These are phyloP conservation scores for Anoplophora glabripennis DNA, from an alignment of 1,140 invertebrate genomes.

Conservation along the genomic window DNA sequence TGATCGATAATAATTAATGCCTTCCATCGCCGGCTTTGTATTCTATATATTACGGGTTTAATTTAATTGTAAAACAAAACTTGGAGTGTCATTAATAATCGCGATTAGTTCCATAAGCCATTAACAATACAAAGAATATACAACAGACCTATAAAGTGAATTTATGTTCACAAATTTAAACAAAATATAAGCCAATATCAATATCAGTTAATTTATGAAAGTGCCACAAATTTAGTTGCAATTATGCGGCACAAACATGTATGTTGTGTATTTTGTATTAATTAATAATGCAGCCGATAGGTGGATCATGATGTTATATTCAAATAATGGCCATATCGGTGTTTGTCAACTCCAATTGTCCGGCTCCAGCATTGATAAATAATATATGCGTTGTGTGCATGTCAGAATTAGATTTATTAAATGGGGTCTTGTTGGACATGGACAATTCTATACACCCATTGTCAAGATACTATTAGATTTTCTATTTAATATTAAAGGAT, in stretches of 20 bases:
- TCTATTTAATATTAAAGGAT: too few relatives aligned
- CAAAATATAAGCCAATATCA: constrained; percentile 46
- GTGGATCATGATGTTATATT: constrained; percentile 43
- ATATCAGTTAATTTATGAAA: constrained; percentile 47
- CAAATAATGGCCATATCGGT: constrained; percentile 40
- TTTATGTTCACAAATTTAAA: constrained; percentile 43
- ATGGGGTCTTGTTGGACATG: constrained; percentile 32
- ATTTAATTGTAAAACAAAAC: constrained; percentile 24
- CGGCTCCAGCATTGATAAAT: constrained; percentile 36
- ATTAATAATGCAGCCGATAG: constrained; percentile 44
- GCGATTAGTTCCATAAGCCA: constrained; percentile 24
- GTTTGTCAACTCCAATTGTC: constrained; percentile 42
- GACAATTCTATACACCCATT: constrained; percentile 18
- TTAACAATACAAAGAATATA: constrained; percentile 21
- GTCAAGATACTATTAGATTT: too few relatives aligned
- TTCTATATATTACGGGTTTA: constrained; percentile 13
- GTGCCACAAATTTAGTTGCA: constrained; percentile 44
- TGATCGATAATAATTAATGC: too few relatives aligned
- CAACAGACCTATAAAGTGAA: constrained; percentile 31
- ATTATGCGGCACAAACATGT: constrained; percentile 43
- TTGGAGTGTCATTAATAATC: constrained; percentile 26
- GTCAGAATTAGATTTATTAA: constrained; percentile 40
- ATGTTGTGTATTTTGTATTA: constrained; percentile 46
- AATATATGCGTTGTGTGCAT: constrained; percentile 38
- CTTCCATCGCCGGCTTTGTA: background rate